phyloP scores from a whole-genome alignment of 2,113 vertebrate species.

The Dasyurus viverrinus region DNA sequence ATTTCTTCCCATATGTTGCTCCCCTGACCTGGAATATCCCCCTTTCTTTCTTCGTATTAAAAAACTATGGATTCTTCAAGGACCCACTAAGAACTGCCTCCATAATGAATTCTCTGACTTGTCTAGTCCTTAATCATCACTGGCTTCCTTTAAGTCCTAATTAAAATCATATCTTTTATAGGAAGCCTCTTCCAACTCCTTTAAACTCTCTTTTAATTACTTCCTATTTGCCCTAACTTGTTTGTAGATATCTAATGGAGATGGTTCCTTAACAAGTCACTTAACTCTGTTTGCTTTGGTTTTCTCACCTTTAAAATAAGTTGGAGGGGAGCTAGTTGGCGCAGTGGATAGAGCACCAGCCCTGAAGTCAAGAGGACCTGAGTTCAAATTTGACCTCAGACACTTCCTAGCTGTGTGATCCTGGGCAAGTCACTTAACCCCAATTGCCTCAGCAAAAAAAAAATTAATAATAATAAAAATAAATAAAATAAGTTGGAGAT shows the following conservation, averaged over 20 bases:
- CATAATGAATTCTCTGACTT: background rate
- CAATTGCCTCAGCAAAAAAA: too few relatives aligned
- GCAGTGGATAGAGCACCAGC: background rate
- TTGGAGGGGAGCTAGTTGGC: background rate
- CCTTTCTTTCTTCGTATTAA: too few relatives aligned
- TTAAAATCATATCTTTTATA: background rate
- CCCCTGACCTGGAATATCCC: too few relatives aligned
- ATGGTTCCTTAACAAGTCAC: too few relatives aligned
- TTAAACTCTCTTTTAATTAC: background rate
- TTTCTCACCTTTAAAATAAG: too few relatives aligned
- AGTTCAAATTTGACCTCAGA: background rate
- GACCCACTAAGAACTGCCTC: background rate
- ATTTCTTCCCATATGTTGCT: too few relatives aligned
- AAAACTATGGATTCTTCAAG: background rate
- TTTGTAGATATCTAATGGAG: too few relatives aligned
- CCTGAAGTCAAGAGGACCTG: background rate
- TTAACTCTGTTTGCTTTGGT: too few relatives aligned
- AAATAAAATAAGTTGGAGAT: background rate
- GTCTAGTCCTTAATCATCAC: background rate
- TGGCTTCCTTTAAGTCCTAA: background rate
- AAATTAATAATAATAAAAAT: too few relatives aligned
- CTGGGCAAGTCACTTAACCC: background rate
- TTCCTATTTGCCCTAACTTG: background rate
- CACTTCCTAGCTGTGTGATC: background rate
- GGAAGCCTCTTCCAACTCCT: background rate